Evolutionary conservation across 2,888 invertebrate genomes (phyloP).

Genomic region (Heterodera filipjevi): DNA sequence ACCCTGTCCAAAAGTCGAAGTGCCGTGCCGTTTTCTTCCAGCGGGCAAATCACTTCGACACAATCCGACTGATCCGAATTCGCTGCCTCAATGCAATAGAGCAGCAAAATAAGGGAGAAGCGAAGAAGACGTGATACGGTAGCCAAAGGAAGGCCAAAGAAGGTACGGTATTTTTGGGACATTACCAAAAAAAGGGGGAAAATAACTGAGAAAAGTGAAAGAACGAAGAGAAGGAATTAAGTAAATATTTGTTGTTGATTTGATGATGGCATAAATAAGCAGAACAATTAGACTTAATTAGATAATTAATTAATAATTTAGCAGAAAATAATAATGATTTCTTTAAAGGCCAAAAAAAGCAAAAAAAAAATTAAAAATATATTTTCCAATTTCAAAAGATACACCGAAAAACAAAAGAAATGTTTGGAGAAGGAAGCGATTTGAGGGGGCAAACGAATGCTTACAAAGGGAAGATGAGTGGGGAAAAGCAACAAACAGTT

Average conservation of each 20-base stretch:
- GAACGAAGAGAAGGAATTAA: not conserved
- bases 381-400: no score
- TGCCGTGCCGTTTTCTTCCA: not conserved
- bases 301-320: no score
- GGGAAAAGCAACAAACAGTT: constrained; percentile 15
- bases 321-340: no score
- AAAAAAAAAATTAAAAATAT: no score
- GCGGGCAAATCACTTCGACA: constrained; percentile 18
- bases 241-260: not conserved
- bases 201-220: not conserved
- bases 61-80: constrained; percentile 9
- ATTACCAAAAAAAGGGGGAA: not conserved
- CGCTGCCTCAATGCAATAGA: not conserved
- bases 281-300: not conserved
- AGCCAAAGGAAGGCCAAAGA: not conserved
- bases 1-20: not conserved
- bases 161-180: not conserved
- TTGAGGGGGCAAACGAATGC: not conserved
- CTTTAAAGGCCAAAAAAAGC: no score
- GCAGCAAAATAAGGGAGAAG: not conserved
- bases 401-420: not conserved
- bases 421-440: not conserved
- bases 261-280: not conserved
- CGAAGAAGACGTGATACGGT: not conserved
- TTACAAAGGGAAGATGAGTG: not conserved